A percentile compares a stretch with the other conserved stretches of the same genome.
phyloP scores from a whole-genome alignment of 2,113 vertebrate genomes.

The Osmerus mordax region DNA sequence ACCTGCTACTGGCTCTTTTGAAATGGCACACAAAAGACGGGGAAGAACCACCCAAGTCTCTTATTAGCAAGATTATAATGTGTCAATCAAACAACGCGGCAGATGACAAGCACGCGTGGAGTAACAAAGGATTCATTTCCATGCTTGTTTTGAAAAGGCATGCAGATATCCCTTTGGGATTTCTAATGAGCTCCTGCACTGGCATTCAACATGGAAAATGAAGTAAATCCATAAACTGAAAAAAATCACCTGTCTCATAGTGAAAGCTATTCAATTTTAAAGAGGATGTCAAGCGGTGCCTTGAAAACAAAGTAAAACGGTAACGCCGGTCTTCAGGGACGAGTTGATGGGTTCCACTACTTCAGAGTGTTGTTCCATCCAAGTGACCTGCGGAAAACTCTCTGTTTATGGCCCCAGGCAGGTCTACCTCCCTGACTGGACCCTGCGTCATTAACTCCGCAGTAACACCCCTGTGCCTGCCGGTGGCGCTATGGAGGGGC shows the following conservation, averaged over 20 bases:
- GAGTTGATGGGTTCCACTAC: background rate
- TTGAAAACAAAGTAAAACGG: background rate
- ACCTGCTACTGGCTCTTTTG: slow-evolving; percentile 50
- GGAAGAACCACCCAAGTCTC: slow-evolving; percentile 43
- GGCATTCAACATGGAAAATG: too few species aligned
- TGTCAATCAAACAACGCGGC: slow-evolving; percentile 55
- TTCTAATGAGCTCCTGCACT: too few species aligned
- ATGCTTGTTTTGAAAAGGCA: background rate
- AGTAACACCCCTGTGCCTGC: slow-evolving; percentile 24
- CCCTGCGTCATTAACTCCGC: slow-evolving; percentile 20
- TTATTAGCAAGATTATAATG: slow-evolving; percentile 66
- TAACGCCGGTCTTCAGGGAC: background rate
- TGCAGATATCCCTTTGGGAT: too few species aligned
- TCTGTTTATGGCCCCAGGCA: slow-evolving; percentile 27
- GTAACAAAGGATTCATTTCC: background rate
- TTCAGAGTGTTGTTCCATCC: background rate
- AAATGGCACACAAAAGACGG: slow-evolving; percentile 9
- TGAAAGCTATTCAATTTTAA: too few species aligned
- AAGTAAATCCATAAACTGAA: too few species aligned
- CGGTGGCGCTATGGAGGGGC: slow-evolving; percentile 24
- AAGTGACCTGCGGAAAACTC: slow-evolving; percentile 26
- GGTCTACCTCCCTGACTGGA: background rate
- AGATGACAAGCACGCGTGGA: background rate
- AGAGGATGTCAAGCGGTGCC: too few species aligned
- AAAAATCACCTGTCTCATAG: too few species aligned